These are phyloP conservation scores for Anisognathus igniventris DNA, from an alignment of 2,797 vertebrate species.

Conservation along the genomic window DNA sequence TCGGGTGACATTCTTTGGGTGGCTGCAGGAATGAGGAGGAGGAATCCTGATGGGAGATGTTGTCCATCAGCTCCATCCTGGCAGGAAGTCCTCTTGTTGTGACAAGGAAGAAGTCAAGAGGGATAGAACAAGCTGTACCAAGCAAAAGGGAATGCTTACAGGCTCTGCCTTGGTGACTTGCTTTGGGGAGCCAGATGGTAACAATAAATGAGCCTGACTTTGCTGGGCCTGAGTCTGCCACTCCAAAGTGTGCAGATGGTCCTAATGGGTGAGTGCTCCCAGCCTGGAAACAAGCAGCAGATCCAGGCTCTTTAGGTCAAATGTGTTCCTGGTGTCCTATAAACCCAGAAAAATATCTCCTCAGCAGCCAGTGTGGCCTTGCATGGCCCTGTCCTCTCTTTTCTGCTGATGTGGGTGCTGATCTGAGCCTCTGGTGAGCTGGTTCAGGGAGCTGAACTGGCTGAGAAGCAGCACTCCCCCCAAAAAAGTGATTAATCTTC, in stretches of 20 bases:
- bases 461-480: background rate
- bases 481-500: background rate
- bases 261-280: background rate
- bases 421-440: background rate
- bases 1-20: background rate
- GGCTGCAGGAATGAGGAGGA: background rate
- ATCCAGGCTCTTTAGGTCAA: background rate
- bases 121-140: background rate
- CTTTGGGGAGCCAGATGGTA: background rate
- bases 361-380: background rate
- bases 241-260: background rate
- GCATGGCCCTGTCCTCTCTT: background rate
- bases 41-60: background rate
- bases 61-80: background rate
- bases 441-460: slow-evolving; percentile 25
- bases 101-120: background rate
- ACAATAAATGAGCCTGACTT: background rate
- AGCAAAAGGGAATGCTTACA: background rate
- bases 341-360: background rate
- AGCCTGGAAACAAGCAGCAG: background rate
- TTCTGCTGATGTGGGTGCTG: background rate
- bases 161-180: background rate
- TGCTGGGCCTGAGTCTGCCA: background rate
- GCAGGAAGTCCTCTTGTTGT: background rate
- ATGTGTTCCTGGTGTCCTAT: background rate